Evolutionary conservation across 1,140 invertebrate genomes (phyloP).

Genomic region (Spodoptera litura): DNA sequence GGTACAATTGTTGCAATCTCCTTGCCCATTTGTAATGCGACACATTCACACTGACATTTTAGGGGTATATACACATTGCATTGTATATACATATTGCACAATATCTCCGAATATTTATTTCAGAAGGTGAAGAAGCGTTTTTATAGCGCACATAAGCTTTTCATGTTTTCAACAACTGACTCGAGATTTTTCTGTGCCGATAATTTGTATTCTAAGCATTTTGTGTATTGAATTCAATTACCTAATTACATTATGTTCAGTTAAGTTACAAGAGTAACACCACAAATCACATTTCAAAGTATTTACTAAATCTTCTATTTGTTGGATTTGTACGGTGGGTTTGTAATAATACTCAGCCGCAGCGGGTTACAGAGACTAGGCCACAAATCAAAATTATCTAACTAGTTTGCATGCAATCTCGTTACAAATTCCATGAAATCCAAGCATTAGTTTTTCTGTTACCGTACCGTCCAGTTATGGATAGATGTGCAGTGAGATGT

Average conservation of each 20-base stretch:
- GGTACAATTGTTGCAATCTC: constrained; percentile 57
- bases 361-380: background rate
- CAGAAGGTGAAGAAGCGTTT: constrained; percentile 32
- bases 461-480: background rate
- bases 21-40: constrained; percentile 53
- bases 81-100: constrained; percentile 50
- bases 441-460: background rate
- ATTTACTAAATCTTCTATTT: background rate
- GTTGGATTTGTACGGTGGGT: background rate
- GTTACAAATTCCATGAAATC: constrained; percentile 2
- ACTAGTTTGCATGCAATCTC: background rate
- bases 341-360: background rate
- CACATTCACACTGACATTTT: constrained; percentile 53
- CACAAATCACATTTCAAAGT: background rate
- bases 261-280: no score
- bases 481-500: background rate
- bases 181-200: background rate
- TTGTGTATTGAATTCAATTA: no score
- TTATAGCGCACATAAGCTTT: constrained; percentile 10
- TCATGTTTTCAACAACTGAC: background rate
- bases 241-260: no score
- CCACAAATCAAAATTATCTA: constrained; percentile 21
- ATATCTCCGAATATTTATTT: constrained; percentile 44
- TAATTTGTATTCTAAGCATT: background rate
- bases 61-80: no score